Percentiles rank a stretch among this genome's conserved stretches.
These are phyloP conservation scores for Chrysolina americana DNA, from an alignment of 2,888 invertebrate species.

Conservation along the genomic window DNA sequence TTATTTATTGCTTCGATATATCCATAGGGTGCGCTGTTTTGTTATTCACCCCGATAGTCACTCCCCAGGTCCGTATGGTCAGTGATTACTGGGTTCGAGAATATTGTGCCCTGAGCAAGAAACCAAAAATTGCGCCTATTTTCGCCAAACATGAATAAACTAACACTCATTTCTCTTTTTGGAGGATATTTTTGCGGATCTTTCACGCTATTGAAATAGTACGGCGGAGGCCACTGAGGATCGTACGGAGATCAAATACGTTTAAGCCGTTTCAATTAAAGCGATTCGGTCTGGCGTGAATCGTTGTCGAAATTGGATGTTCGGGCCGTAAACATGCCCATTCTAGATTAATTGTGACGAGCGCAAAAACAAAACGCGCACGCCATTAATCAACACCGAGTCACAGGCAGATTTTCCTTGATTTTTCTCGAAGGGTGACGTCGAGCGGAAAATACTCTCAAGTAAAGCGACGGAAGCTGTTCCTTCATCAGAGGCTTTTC, in stretches of 20 bases:
- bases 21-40: too few relatives aligned
- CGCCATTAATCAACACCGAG: constrained; percentile 36
- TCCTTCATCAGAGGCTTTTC: not conserved
- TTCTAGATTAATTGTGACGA: constrained; percentile 36
- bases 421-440: constrained; percentile 4
- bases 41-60: too few relatives aligned
- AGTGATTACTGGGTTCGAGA: too few relatives aligned
- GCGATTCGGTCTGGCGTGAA: constrained; percentile 26
- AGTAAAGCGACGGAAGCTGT: not conserved
- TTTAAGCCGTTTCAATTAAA: constrained; percentile 38
- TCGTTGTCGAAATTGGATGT: constrained; percentile 39
- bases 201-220: too few relatives aligned
- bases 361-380: constrained; percentile 35
- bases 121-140: too few relatives aligned
- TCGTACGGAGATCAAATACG: constrained; percentile 29
- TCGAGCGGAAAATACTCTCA: not conserved
- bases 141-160: too few relatives aligned
- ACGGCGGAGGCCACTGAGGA: too few relatives aligned
- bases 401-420: constrained; percentile 30
- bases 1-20: too few relatives aligned
- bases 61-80: too few relatives aligned
- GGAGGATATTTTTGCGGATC: constrained; percentile 1
- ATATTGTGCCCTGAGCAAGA: too few relatives aligned
- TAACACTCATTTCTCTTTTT: not conserved
- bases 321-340: constrained; percentile 40